phyloP scores from a whole-genome alignment of 2,113 vertebrate species.

The Thymallus thymallus region DNA sequence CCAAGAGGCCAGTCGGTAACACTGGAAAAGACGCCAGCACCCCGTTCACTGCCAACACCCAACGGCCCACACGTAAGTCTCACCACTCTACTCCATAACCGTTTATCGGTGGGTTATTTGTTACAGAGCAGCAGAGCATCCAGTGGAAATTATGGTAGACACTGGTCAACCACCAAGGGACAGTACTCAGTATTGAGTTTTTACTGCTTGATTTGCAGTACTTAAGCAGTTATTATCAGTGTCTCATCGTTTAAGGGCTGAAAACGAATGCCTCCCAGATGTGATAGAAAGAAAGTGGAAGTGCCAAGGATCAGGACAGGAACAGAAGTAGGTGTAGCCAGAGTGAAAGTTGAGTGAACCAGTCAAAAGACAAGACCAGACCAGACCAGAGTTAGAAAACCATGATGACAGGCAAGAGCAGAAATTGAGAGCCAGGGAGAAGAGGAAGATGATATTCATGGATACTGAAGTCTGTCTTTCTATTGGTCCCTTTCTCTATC shows the following conservation, averaged over 20 bases:
- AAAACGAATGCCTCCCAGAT: too few relatives aligned
- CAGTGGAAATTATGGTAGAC: background rate
- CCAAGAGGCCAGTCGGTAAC: conserved; percentile 49
- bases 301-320: background rate
- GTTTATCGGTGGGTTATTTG: background rate
- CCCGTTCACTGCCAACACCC: background rate
- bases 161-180: too few relatives aligned
- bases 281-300: background rate
- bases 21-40: conserved; percentile 46
- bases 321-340: background rate
- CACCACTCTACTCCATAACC: background rate
- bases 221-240: too few relatives aligned
- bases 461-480: background rate
- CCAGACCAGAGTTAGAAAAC: background rate
- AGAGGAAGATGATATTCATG: background rate
- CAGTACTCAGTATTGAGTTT: too few relatives aligned
- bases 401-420: conserved; percentile 53
- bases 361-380: background rate
- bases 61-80: background rate
- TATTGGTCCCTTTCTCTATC: background rate
- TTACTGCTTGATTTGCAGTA: too few relatives aligned
- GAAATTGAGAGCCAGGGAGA: conserved; percentile 14
- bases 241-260: too few relatives aligned
- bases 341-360: conserved; percentile 33
- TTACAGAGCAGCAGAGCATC: background rate